Percentiles rank a stretch among this genome's conserved stretches.
Evolutionary conservation across 2,113 vertebrate genomes (phyloP).

Genomic region (Apistogramma diplotaenia): DNA sequence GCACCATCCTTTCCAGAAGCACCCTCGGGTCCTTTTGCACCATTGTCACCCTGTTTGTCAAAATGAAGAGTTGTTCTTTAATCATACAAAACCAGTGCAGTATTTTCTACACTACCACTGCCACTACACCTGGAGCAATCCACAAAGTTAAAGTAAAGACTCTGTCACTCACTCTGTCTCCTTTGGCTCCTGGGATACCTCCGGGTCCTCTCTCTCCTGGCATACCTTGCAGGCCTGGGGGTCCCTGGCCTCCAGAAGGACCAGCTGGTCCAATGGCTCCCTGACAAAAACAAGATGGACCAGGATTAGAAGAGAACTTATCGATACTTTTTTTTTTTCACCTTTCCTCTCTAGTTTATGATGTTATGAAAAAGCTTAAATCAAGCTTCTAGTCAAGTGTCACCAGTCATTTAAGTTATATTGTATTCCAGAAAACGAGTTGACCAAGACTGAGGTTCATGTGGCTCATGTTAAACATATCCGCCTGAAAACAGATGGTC

Average conservation of each 20-base stretch:
- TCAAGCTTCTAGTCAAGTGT: neutral
- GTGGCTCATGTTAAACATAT: neutral
- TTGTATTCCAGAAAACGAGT: neutral
- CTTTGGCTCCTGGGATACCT: conserved; percentile 91
- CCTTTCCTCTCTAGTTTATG: neutral
- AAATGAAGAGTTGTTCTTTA: neutral
- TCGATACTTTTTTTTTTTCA: neutral
- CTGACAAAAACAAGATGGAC: conserved; percentile 53
- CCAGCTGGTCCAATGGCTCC: conserved; percentile 88
- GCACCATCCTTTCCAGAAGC: conserved; percentile 91
- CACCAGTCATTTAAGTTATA: neutral
- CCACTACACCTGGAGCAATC: neutral
- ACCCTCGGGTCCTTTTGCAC: conserved; percentile 93
- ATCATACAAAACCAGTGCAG: neutral
- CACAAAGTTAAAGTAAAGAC: neutral
- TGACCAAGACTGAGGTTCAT: neutral
- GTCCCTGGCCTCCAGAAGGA: conserved; percentile 84
- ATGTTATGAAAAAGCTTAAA: neutral
- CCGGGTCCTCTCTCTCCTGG: conserved; percentile 91
- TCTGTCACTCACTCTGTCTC: conserved; percentile 87
- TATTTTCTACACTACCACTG: neutral
- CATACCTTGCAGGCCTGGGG: conserved; percentile 95
- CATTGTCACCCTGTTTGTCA: conserved; percentile 85
- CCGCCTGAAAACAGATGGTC: neutral
- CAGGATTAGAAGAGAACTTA: neutral